Evolutionary conservation across 92 coral and sea anemone species (phyloP), one percentile per base, ranked within the genome.

Genomic region (Porites evermanni): DNA sequence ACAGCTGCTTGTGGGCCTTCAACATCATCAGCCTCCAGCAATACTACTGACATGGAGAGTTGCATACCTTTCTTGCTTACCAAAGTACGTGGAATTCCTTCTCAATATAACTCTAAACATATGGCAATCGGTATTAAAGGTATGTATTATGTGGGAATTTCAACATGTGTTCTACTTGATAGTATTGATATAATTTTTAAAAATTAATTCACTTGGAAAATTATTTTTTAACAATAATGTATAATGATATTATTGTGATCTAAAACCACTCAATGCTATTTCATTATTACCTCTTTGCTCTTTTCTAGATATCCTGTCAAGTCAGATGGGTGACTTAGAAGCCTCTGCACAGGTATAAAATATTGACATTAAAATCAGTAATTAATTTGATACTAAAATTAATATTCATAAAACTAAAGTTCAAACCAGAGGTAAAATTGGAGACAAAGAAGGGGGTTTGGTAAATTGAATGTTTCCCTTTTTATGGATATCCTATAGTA

Each of bases 301-400:
- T 11, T 64, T 53, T 88, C 12, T 56, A 94, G 99, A 96, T 88
- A 95, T 96, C 65, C 93, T 96, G 18, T 96, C 99, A n/a, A 79
- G 90, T 77, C 82, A 91, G 73, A 94, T 94, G 98, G 98, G 98
- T 7, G 92, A 96, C 67, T 81, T 96, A 23, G 93, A 96, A 44
- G 99, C 98, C n/a, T 96, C 99, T 32, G 99, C 88, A 17, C 99
- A 96, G 94, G 98, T 96, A 75, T 51, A 53, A 19, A 53, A 14
- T 32, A 61, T 56, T 23, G 44, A 10, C 32, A 29, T 23, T 67
- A 13, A 7, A 67, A 11, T 5, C 11, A 11, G 23, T 24, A 4
- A 12, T 1, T 2, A 19, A 19, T 56, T 2, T 12, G 4, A 67
- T 29, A 32, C 47, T 38, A 38, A 38, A 38, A 38, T 38, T 38